Evolutionary conservation across 1,140 invertebrate species (phyloP).

Genomic region (Diorhabda elongata): DNA sequence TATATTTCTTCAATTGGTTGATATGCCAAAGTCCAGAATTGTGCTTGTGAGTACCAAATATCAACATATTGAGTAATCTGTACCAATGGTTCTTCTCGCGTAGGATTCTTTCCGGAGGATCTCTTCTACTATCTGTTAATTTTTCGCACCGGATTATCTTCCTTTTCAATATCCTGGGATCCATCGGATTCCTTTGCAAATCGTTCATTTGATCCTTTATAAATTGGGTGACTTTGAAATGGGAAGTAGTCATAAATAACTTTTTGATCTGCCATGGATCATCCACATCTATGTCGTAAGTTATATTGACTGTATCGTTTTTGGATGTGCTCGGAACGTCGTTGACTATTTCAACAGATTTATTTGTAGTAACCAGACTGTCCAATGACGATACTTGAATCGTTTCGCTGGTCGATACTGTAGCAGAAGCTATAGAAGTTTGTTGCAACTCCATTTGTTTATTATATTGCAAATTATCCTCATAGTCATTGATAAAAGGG

Average conservation of each 20-base stretch:
- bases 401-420: not conserved
- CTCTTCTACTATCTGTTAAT: conserved; percentile 8
- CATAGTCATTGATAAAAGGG: conserved; percentile 31
- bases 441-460: not conserved
- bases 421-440: not conserved
- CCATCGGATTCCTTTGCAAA: conserved; percentile 7
- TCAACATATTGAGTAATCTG: conserved; percentile 26
- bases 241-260: conserved; percentile 3
- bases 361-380: not conserved
- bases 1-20: conserved; percentile 23
- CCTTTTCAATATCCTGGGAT: conserved; percentile 19
- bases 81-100: conserved; percentile 21
- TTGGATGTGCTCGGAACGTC: not conserved
- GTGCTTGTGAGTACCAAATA: conserved; percentile 22
- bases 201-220: conserved; percentile 22
- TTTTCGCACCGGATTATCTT: conserved; percentile 21
- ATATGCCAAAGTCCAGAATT: conserved; percentile 19
- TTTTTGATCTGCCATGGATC: conserved; percentile 8
- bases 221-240: conserved; percentile 19
- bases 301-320: not conserved
- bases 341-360: not conserved
- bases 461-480: conserved; percentile 20
- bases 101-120: conserved; percentile 5
- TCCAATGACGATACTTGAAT: not conserved
- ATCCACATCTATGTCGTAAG: not conserved